phyloP scores from a whole-genome alignment of 30 jellyfish, hydroid and myxozoan genomes.

The Clytia hemisphaerica region DNA sequence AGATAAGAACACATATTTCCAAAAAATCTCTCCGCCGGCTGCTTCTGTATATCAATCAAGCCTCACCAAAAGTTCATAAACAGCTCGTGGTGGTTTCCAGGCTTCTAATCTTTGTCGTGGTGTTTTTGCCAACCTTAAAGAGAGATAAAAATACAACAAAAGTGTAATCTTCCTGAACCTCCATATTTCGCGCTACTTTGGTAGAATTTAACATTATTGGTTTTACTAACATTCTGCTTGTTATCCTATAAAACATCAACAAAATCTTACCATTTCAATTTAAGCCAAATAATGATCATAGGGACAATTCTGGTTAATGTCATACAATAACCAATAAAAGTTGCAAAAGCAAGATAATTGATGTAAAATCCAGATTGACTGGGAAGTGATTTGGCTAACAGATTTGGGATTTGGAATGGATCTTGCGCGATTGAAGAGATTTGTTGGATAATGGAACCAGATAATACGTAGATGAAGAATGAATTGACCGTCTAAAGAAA shows the following conservation, averaged over 20 bases:
- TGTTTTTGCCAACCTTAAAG: slow-evolving; percentile 62
- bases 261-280: slow-evolving; percentile 38
- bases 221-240: too few species aligned
- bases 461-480: slow-evolving; percentile 71
- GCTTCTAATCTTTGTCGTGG: slow-evolving; percentile 68
- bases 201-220: too few species aligned
- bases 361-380: slow-evolving; percentile 78
- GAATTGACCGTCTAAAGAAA: slow-evolving; percentile 75
- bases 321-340: slow-evolving; percentile 64
- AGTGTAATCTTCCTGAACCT: too few species aligned
- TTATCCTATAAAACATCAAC: too few species aligned
- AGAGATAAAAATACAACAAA: background rate
- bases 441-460: slow-evolving; percentile 65
- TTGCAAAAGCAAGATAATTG: slow-evolving; percentile 52
- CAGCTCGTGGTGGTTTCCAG: slow-evolving; percentile 79
- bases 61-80: slow-evolving; percentile 57
- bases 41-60: too few species aligned
- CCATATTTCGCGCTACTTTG: too few species aligned
- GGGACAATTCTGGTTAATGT: slow-evolving; percentile 59
- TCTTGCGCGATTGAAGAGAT: slow-evolving; percentile 24
- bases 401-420: slow-evolving; percentile 52
- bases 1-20: too few species aligned
- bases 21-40: too few species aligned
- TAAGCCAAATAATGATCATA: slow-evolving; percentile 19
- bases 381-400: slow-evolving; percentile 74